Evolutionary conservation across 2,888 invertebrate species (phyloP).

Genomic region (Pristionchus fissidentatus): DNA sequence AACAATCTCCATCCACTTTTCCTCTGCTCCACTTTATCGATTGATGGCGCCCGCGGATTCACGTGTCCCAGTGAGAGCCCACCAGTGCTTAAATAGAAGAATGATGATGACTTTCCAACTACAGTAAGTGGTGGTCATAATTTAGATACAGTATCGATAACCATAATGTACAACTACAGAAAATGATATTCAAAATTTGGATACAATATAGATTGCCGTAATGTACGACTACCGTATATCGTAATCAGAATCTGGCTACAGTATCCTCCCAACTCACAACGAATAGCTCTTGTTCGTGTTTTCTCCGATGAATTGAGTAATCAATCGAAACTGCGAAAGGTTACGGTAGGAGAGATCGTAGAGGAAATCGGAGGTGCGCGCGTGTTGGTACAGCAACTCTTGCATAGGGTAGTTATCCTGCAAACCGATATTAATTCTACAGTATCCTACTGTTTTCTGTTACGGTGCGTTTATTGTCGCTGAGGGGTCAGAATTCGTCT

Average conservation of each 20-base stretch:
- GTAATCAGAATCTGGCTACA: not conserved
- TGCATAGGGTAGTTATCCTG: conserved; percentile 65
- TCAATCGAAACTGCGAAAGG: conserved; percentile 63
- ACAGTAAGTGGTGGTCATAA: not conserved
- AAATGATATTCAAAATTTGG: no score
- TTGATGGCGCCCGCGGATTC: conserved; percentile 52
- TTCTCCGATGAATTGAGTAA: not conserved
- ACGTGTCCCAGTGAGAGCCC: conserved; percentile 63
- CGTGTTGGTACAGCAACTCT: conserved; percentile 51
- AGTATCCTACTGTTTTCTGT: not conserved
- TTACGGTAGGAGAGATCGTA: conserved; percentile 54
- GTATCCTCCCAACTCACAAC: conserved; percentile 15
- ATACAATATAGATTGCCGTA: no score
- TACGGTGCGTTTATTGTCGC: not conserved
- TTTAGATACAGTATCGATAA: no score
- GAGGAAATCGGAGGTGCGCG: conserved; percentile 65
- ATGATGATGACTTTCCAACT: not conserved
- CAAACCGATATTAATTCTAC: not conserved
- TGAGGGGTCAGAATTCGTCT: no score
- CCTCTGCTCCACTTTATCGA: conserved; percentile 47
- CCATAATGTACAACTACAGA: not conserved
- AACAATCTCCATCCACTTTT: conserved; percentile 57
- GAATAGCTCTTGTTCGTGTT: not conserved
- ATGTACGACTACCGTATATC: not conserved
- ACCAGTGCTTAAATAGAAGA: conserved; percentile 53